Evolutionary conservation across 2,797 vertebrate genomes (phyloP).

Genomic region (Leuciscus waleckii): DNA sequence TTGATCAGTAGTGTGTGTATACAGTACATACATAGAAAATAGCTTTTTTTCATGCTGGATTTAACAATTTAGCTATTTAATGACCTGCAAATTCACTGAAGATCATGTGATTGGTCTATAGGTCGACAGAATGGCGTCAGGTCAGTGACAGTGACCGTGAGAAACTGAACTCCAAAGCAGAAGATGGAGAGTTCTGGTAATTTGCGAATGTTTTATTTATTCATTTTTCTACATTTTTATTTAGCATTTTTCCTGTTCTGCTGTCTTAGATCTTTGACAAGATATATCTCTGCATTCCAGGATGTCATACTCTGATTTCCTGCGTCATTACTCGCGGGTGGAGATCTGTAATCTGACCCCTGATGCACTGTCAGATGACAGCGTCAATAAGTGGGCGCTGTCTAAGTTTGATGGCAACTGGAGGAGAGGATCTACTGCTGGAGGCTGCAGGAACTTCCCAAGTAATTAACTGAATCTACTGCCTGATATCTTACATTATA

Average conservation of each 20-base stretch:
- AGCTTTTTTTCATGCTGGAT: not conserved
- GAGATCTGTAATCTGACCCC: slow-evolving; percentile 92
- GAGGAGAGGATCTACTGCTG: slow-evolving; percentile 86
- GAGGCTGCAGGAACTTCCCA: slow-evolving; percentile 86
- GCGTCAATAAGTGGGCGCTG: slow-evolving; percentile 84
- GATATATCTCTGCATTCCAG: slow-evolving; percentile 63
- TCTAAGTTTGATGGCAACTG: slow-evolving; percentile 84
- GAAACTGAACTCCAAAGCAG: slow-evolving; percentile 74
- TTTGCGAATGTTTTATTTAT: not conserved
- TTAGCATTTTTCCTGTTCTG: not conserved
- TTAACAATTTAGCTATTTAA: not conserved
- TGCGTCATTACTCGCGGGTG: slow-evolving; percentile 83
- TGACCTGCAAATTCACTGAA: not conserved
- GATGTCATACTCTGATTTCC: slow-evolving; percentile 88
- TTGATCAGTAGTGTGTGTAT: not conserved
- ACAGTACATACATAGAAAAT: too few species aligned
- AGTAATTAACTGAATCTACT: slow-evolving; percentile 68
- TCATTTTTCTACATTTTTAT: not conserved
- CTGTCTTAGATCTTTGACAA: not conserved
- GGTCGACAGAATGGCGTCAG: slow-evolving; percentile 80
- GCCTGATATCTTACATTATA: not conserved
- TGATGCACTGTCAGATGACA: slow-evolving; percentile 78
- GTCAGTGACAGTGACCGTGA: slow-evolving; percentile 80
- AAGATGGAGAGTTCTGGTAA: slow-evolving; percentile 91
- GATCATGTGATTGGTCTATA: slow-evolving; percentile 56